phyloP scores from a whole-genome alignment of 2,888 invertebrate species.

The Drosophila anceps region DNA sequence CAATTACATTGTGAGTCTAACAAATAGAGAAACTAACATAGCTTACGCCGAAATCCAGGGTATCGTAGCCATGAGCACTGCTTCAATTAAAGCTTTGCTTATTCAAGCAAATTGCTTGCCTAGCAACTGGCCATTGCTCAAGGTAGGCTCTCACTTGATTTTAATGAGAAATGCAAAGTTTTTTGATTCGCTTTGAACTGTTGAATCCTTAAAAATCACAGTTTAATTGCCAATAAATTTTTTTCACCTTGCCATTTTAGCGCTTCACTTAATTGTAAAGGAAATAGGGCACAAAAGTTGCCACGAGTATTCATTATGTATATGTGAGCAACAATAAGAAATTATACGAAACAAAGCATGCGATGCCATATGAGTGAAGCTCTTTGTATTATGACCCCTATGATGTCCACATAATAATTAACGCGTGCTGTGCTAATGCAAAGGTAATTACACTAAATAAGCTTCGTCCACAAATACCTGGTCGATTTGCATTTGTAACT shows the following conservation, averaged over 20 bases:
- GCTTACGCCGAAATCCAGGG: slow-evolving; percentile 33
- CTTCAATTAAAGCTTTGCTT: slow-evolving; percentile 9
- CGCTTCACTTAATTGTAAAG: slow-evolving; percentile 24
- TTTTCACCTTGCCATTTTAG: background rate
- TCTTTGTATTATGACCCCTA: background rate
- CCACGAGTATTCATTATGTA: background rate
- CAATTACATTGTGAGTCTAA: slow-evolving; percentile 34
- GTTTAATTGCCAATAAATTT: slow-evolving; percentile 20
- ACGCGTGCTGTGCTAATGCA: background rate
- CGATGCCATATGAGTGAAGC: background rate
- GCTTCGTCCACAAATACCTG: background rate
- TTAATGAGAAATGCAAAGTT: slow-evolving; percentile 59
- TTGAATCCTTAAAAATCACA: slow-evolving; percentile 18
- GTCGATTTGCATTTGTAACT: slow-evolving; percentile 5
- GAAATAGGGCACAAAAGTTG: background rate
- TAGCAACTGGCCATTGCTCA: slow-evolving; percentile 36
- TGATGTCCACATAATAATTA: background rate
- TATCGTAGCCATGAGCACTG: slow-evolving; percentile 17
- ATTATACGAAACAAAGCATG: background rate
- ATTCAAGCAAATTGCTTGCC: slow-evolving; percentile 28
- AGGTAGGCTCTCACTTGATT: slow-evolving; percentile 38
- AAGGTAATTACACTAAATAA: slow-evolving; percentile 1
- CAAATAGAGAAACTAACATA: slow-evolving; percentile 10
- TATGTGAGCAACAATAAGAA: background rate
- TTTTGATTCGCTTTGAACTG: slow-evolving; percentile 41